phyloP scores from a whole-genome alignment of 2,888 invertebrate genomes.

The Lochmaea capreae region DNA sequence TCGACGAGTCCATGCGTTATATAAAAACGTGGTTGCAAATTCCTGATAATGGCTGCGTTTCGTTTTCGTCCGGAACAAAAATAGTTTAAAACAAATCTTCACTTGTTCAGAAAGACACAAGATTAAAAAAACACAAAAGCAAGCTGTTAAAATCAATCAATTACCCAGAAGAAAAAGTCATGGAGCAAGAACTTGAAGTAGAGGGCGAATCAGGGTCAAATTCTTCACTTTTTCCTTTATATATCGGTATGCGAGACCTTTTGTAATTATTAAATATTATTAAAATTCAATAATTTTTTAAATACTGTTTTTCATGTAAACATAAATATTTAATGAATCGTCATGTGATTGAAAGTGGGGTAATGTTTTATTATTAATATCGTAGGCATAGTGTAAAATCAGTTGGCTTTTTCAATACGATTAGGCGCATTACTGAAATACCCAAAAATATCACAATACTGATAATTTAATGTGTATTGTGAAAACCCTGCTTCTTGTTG shows the following conservation, averaged over 20 bases:
- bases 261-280: not conserved
- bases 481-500: too few species aligned
- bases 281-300: not conserved
- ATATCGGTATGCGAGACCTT: conserved; percentile 79
- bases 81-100: not conserved
- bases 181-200: conserved; percentile 65
- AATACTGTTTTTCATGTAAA: not conserved
- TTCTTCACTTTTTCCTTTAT: conserved; percentile 69
- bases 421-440: too few species aligned
- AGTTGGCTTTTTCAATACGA: too few species aligned
- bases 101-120: conserved; percentile 2
- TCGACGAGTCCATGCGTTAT: too few species aligned
- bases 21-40: too few species aligned
- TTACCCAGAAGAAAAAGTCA: conserved; percentile 67
- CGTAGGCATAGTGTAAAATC: too few species aligned
- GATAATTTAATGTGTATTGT: too few species aligned
- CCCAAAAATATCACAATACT: too few species aligned
- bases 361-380: not conserved
- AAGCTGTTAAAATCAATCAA: conserved; percentile 51
- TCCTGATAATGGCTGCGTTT: too few species aligned
- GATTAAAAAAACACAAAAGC: conserved; percentile 30
- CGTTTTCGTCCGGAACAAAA: too few species aligned
- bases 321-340: not conserved
- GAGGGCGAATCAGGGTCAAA: conserved; percentile 64
- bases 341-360: not conserved